These are phyloP conservation scores for Chloropsis hardwickii DNA, from an alignment of 2,113 vertebrate genomes.

Conservation along the genomic window DNA sequence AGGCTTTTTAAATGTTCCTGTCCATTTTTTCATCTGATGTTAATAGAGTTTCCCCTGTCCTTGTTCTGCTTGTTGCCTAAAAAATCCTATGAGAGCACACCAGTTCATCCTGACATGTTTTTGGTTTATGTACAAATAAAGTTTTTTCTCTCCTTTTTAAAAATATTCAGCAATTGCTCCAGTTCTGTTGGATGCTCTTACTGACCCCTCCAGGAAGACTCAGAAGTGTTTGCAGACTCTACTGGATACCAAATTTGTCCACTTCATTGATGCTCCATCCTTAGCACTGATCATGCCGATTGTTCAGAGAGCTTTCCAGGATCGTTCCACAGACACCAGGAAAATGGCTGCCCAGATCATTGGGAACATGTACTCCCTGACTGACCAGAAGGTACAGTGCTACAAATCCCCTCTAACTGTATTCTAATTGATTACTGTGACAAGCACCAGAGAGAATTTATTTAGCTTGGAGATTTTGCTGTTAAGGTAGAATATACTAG, in stretches of 20 bases:
- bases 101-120: background rate
- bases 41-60: background rate
- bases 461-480: background rate
- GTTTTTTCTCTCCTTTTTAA: background rate
- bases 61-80: background rate
- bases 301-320: constrained; percentile 96
- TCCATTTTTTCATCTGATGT: background rate
- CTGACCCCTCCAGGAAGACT: constrained; percentile 92
- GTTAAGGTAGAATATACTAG: background rate
- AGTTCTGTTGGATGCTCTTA: constrained; percentile 92
- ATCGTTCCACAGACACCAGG: constrained; percentile 95
- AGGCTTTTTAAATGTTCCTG: background rate
- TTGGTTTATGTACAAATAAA: background rate
- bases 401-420: background rate
- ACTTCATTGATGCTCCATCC: constrained; percentile 97
- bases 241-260: constrained; percentile 97
- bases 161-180: constrained; percentile 87
- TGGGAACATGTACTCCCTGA: constrained; percentile 99
- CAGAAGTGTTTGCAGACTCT: constrained; percentile 95
- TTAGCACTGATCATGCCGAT: constrained; percentile 98
- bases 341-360: constrained; percentile 99
- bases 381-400: constrained; percentile 89
- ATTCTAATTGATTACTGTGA: background rate
- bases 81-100: background rate
- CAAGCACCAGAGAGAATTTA: background rate